Conservation (phyloP, 1,140 invertebrate species). For the Caenorhabditis briggsae region DNA sequence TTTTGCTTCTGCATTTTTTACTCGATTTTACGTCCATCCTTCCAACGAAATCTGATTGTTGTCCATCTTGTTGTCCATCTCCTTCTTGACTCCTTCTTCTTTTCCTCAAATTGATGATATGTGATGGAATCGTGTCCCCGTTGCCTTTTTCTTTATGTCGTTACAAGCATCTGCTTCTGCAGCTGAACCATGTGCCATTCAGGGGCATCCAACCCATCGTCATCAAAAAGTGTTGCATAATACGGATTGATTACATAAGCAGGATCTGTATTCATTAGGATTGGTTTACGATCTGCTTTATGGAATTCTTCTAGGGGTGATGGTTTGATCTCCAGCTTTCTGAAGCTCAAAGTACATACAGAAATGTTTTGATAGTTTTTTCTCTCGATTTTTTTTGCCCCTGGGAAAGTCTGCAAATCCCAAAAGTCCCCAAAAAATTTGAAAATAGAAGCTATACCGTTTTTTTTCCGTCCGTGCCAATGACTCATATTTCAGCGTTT, state of each 20-base stretch:
- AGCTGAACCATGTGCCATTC: conserved; percentile 40
- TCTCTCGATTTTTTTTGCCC: too few species aligned
- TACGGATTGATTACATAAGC: conserved; percentile 49
- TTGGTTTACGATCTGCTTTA: conserved; percentile 44
- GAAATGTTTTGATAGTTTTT: too few species aligned
- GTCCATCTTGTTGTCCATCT: background rate
- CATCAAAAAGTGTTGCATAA: conserved; percentile 44
- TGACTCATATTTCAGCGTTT: conserved; percentile 36
- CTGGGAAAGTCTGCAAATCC: too few species aligned
- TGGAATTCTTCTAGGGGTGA: background rate
- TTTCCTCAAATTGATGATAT: conserved; percentile 49
- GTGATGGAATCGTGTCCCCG: conserved; percentile 37
- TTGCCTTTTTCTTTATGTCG: conserved; percentile 7
- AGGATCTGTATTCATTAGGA: conserved; percentile 47
- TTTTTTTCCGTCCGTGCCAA: background rate
- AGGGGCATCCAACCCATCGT: background rate
- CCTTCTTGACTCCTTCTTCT: conserved; percentile 43
- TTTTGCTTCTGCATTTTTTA: background rate
- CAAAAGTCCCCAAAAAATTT: too few species aligned
- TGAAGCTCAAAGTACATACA: too few species aligned
- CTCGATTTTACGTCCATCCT: background rate
- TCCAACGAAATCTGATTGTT: conserved; percentile 13
- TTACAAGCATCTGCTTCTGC: conserved; percentile 50
- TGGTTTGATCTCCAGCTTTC: background rate
- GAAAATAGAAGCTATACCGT: too few species aligned